phyloP scores from a whole-genome alignment of 2,113 vertebrate species.

The Mystacornis crossleyi region DNA sequence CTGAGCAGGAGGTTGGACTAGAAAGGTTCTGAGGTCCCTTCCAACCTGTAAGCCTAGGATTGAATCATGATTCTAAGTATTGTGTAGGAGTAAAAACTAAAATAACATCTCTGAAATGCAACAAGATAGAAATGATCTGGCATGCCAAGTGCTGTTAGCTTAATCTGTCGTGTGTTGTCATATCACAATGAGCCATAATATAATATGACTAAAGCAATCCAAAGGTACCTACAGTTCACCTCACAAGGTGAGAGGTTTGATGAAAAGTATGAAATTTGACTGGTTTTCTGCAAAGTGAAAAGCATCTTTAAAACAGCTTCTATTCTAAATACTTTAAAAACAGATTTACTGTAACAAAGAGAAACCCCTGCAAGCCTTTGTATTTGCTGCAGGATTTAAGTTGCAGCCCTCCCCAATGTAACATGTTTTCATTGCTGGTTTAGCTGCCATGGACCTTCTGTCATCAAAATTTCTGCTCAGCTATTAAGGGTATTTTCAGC shows the following conservation, averaged over 20 bases:
- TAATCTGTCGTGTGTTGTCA: background rate
- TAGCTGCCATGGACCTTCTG: background rate
- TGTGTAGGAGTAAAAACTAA: background rate
- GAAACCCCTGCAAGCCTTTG: background rate
- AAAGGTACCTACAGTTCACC: background rate
- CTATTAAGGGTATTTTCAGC: background rate
- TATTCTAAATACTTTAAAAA: background rate
- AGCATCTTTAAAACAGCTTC: background rate
- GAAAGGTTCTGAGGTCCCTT: background rate
- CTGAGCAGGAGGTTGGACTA: background rate
- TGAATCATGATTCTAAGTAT: background rate
- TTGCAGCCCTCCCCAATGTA: background rate
- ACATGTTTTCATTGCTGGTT: background rate
- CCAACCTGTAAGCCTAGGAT: background rate
- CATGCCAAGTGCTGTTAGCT: background rate
- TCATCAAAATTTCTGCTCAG: background rate
- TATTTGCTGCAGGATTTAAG: background rate
- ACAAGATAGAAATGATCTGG: background rate
- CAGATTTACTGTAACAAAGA: background rate
- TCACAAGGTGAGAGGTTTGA: background rate
- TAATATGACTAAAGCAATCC: background rate
- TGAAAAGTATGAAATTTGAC: background rate
- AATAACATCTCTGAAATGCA: background rate
- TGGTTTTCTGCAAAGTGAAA: background rate
- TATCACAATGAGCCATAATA: background rate